Percentiles rank a stretch among this genome's conserved stretches.
These are phyloP conservation scores for Pemphigus obesinymphae DNA, from an alignment of 1,140 invertebrate species.

Conservation along the genomic window DNA sequence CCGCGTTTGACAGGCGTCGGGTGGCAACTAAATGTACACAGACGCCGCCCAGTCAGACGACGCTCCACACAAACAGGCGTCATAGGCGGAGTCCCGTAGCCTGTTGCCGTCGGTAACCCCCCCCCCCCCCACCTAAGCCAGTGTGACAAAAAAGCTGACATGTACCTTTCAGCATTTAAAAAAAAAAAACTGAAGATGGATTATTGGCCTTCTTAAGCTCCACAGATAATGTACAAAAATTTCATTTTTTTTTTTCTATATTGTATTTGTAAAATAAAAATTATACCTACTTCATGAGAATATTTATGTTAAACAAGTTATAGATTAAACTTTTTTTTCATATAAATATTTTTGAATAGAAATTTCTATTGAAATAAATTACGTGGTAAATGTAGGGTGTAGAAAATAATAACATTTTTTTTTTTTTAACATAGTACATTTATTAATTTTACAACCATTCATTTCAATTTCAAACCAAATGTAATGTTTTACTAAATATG, in stretches of 20 bases:
- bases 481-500: too few relatives aligned
- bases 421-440: too few relatives aligned
- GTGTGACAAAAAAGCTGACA: not conserved
- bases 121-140: too few relatives aligned
- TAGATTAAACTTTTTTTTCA: too few relatives aligned
- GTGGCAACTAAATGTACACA: constrained; percentile 10
- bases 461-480: too few relatives aligned
- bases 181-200: not conserved
- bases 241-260: too few relatives aligned
- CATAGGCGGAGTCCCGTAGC: constrained; percentile 21
- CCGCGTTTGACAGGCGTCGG: constrained; percentile 25
- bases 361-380: not conserved
- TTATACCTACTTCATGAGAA: too few relatives aligned
- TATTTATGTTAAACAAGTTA: too few relatives aligned
- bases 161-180: not conserved
- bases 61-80: constrained; percentile 8
- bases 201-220: not conserved
- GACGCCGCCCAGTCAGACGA: constrained; percentile 5
- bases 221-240: not conserved
- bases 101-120: constrained; percentile 9
- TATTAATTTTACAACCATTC: too few relatives aligned
- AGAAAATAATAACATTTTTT: too few relatives aligned
- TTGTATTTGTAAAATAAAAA: too few relatives aligned
- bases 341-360: not conserved
- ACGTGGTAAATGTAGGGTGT: too few relatives aligned